These are phyloP conservation scores for Scophthalmus maximus DNA, from an alignment of 2,113 vertebrate species.

Conservation along the genomic window DNA sequence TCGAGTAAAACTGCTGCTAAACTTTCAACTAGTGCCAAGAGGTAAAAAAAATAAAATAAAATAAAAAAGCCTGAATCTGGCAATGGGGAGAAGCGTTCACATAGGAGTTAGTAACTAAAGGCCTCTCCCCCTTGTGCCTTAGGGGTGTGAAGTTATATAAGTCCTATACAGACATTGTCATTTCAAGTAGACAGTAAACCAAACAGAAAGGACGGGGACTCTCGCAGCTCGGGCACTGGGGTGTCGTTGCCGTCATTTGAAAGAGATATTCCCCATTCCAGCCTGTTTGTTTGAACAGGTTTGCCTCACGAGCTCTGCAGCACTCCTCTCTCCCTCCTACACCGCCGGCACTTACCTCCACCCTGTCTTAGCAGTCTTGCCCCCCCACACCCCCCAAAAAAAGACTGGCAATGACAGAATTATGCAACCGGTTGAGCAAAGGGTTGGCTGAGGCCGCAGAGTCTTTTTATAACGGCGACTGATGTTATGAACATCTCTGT, in stretches of 20 bases:
- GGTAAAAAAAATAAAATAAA: slow-evolving; percentile 78
- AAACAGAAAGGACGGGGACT: slow-evolving; percentile 32
- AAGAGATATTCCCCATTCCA: slow-evolving; percentile 35
- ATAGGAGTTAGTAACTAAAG: slow-evolving; percentile 51
- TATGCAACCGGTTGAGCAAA: slow-evolving; percentile 65
- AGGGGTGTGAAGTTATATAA: slow-evolving; percentile 54
- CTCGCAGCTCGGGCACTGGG: not conserved
- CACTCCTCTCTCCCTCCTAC: slow-evolving; percentile 11
- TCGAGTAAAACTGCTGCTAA: slow-evolving; percentile 99
- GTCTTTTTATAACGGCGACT: slow-evolving; percentile 53
- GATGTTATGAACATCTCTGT: slow-evolving; percentile 39
- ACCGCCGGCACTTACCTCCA: slow-evolving; percentile 32
- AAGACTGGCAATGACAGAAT: slow-evolving; percentile 53
- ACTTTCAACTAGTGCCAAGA: slow-evolving; percentile 99
- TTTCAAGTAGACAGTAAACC: slow-evolving; percentile 61
- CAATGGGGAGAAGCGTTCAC: slow-evolving; percentile 24
- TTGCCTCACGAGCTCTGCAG: slow-evolving; percentile 2
- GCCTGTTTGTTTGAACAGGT: slow-evolving; percentile 38
- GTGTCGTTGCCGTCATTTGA: slow-evolving; percentile 40
- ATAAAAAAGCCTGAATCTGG: not conserved
- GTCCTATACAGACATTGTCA: slow-evolving; percentile 47
- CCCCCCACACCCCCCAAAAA: slow-evolving; percentile 35
- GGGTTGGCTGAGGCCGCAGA: slow-evolving; percentile 33
- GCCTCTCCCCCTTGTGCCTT: slow-evolving; percentile 26
- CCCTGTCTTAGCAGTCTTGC: slow-evolving; percentile 12